Conservation (phyloP, 2,888 invertebrate genomes). For the Noctua janthina region DNA sequence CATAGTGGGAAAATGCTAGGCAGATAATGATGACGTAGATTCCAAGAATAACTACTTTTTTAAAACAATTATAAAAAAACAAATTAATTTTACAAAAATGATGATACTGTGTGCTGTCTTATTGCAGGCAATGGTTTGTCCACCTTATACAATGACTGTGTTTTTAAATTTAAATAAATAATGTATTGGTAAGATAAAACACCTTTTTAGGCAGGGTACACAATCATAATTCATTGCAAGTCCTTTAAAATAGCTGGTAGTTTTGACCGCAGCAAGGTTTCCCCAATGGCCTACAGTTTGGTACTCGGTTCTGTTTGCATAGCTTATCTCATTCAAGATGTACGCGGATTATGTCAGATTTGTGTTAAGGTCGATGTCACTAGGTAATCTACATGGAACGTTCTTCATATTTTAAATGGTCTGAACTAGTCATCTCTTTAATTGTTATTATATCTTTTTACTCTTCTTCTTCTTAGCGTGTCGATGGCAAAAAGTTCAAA, state of each 20-base stretch:
- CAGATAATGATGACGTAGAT: too few relatives aligned
- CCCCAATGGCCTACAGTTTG: not conserved
- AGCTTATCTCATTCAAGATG: conserved; percentile 29
- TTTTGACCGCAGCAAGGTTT: not conserved
- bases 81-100: not conserved
- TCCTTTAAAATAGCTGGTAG: not conserved
- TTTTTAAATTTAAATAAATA: not conserved
- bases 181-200: not conserved
- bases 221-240: not conserved
- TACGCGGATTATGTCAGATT: conserved; percentile 48
- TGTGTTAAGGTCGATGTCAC: conserved; percentile 53
- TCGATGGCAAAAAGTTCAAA: too few relatives aligned
- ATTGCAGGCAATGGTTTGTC: not conserved
- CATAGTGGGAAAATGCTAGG: too few relatives aligned
- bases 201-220: not conserved
- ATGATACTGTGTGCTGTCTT: not conserved
- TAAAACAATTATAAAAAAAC: not conserved
- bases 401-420: too few relatives aligned
- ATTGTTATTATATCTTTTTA: too few relatives aligned
- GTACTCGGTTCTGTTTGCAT: conserved; percentile 5
- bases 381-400: not conserved
- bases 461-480: too few relatives aligned
- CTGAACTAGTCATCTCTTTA: too few relatives aligned
- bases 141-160: not conserved
- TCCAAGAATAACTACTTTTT: not conserved